Evolutionary conservation across 2,888 invertebrate species (phyloP).

Genomic region (Prenolepis imparis): DNA sequence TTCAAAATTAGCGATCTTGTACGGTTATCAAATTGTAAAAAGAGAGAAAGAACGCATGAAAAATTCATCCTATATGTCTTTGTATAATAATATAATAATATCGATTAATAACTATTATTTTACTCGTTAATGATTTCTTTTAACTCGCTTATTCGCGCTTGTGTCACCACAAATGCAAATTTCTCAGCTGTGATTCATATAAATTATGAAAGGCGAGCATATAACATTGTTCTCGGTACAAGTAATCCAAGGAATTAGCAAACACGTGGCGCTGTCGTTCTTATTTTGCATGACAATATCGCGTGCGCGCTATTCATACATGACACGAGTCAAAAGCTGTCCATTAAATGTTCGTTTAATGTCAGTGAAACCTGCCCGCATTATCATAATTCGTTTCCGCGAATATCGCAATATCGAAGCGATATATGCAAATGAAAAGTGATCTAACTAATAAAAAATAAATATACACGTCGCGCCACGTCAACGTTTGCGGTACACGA

Average conservation of each 20-base stretch:
- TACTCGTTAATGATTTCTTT: constrained; percentile 25
- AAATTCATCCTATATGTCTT: not conserved
- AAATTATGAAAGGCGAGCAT: constrained; percentile 26
- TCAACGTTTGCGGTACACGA: constrained; percentile 43
- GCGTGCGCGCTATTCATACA: not conserved
- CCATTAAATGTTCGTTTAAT: constrained; percentile 28
- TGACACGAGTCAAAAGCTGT: constrained; percentile 3
- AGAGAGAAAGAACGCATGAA: not conserved
- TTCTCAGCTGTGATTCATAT: constrained; percentile 34
- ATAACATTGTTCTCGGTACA: not conserved
- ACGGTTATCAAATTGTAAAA: not conserved
- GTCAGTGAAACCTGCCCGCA: constrained; percentile 8
- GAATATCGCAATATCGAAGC: constrained; percentile 16
- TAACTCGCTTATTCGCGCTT: constrained; percentile 12
- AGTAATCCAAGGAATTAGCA: constrained; percentile 12
- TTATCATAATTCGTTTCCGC: constrained; percentile 44
- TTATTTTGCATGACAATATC: constrained; percentile 13
- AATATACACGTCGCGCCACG: constrained; percentile 21
- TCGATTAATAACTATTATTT: constrained; percentile 10
- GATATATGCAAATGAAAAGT: constrained; percentile 45
- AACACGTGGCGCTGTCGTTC: constrained; percentile 26
- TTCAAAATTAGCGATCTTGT: not conserved
- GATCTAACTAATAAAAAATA: constrained; percentile 39
- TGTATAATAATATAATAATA: not conserved
- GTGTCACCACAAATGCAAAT: constrained; percentile 18